Evolutionary conservation across 2,888 invertebrate genomes (phyloP).

Genomic region (Ochropleura plecta): DNA sequence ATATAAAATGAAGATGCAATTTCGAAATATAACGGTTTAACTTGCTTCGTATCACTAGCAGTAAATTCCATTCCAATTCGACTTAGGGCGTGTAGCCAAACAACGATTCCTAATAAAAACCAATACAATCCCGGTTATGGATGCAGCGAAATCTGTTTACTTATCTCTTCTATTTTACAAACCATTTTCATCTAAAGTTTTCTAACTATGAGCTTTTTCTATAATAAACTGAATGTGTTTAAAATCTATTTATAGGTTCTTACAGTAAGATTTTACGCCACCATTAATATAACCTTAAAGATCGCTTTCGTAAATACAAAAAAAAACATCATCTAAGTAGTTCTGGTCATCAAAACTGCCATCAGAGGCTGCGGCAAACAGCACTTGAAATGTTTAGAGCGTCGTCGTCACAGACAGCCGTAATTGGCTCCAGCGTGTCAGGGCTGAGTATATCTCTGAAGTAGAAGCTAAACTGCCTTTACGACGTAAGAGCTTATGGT

Average conservation of each 20-base stretch:
- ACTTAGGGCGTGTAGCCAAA: slow-evolving; percentile 27
- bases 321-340: slow-evolving; percentile 34
- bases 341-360: slow-evolving; percentile 22
- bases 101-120: slow-evolving; percentile 24
- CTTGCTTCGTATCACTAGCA: slow-evolving; percentile 24
- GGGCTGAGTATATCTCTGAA: slow-evolving; percentile 35
- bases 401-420: slow-evolving; percentile 39
- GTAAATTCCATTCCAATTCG: slow-evolving; percentile 36
- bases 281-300: slow-evolving; percentile 25
- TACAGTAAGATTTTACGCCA: neutral
- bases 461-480: slow-evolving; percentile 47
- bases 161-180: slow-evolving; percentile 3
- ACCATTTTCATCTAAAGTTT: neutral
- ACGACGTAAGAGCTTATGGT: slow-evolving; percentile 10
- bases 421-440: slow-evolving; percentile 53
- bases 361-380: slow-evolving; percentile 22
- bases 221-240: neutral
- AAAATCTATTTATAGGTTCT: slow-evolving; percentile 18
- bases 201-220: slow-evolving; percentile 21
- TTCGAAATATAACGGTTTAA: slow-evolving; percentile 24
- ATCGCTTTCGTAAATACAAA: slow-evolving; percentile 18
- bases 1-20: slow-evolving; percentile 20
- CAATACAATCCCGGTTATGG: slow-evolving; percentile 30
- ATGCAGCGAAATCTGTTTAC: slow-evolving; percentile 26
- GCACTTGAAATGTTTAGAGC: slow-evolving; percentile 44